These are phyloP conservation scores for Cordylochernes scorpioides DNA, from an alignment of 2,888 invertebrate genomes.

Conservation along the genomic window DNA sequence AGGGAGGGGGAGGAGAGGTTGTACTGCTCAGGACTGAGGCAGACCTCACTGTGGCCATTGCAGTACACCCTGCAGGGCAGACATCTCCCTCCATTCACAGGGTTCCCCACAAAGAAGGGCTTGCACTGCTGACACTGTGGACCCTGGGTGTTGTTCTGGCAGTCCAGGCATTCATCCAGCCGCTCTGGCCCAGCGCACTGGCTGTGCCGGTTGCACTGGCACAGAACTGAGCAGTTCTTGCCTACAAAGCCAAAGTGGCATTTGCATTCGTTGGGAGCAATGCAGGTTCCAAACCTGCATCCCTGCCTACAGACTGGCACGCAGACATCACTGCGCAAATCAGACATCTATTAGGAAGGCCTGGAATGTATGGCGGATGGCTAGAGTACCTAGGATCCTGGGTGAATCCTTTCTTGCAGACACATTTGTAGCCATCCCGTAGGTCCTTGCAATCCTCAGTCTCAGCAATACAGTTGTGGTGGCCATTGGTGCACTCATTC, in stretches of 20 bases:
- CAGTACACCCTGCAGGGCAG: slow-evolving; percentile 52
- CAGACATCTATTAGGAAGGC: slow-evolving; percentile 2
- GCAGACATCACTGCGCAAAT: slow-evolving; percentile 10
- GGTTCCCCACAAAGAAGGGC: slow-evolving; percentile 71
- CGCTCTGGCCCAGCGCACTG: slow-evolving; percentile 65
- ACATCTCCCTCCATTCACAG: slow-evolving; percentile 49
- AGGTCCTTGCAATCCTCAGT: slow-evolving; percentile 69
- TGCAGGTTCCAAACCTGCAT: slow-evolving; percentile 21
- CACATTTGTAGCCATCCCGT: slow-evolving; percentile 50
- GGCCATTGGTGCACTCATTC: slow-evolving; percentile 68
- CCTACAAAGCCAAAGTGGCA: slow-evolving; percentile 89
- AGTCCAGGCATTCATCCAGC: slow-evolving; percentile 48
- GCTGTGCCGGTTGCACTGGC: slow-evolving; percentile 79
- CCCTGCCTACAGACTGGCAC: slow-evolving; percentile 22
- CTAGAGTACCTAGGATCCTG: slow-evolving; percentile 5
- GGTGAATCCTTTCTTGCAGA: slow-evolving; percentile 31
- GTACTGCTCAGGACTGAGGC: slow-evolving; percentile 24
- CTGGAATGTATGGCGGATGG: not conserved
- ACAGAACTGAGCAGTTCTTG: slow-evolving; percentile 70
- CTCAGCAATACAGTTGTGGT: slow-evolving; percentile 59
- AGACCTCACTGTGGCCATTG: slow-evolving; percentile 56
- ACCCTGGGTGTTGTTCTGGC: slow-evolving; percentile 76
- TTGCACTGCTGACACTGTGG: slow-evolving; percentile 70
- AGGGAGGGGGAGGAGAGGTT: too few species aligned
- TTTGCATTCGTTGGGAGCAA: slow-evolving; percentile 29